Evolutionary conservation across 2,888 invertebrate species (phyloP).

Genomic region (Eurytoma adleriae): DNA sequence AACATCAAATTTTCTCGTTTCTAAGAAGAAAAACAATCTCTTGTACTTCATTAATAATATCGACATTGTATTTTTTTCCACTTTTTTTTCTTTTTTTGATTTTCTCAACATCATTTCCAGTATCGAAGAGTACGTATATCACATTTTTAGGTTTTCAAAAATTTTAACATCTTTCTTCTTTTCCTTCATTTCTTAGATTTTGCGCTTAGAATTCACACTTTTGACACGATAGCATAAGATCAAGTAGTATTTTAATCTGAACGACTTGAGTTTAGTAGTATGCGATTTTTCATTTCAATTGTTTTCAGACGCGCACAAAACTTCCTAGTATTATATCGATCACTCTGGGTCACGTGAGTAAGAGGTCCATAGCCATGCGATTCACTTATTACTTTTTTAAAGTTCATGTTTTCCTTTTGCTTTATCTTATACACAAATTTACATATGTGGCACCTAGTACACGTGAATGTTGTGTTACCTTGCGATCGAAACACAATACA

Average conservation of each 20-base stretch:
- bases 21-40: constrained; percentile 35
- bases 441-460: constrained; percentile 59
- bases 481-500: constrained; percentile 38
- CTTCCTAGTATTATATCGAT: constrained; percentile 32
- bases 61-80: constrained; percentile 35
- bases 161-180: constrained; percentile 34
- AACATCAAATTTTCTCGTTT: constrained; percentile 34
- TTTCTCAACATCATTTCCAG: constrained; percentile 46
- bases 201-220: constrained; percentile 24
- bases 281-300: constrained; percentile 26
- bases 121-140: constrained; percentile 55
- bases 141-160: constrained; percentile 50
- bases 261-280: not conserved
- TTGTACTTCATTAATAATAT: constrained; percentile 54
- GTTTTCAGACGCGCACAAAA: constrained; percentile 29
- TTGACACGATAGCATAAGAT: constrained; percentile 10
- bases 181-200: constrained; percentile 4
- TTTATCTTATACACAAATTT: constrained; percentile 58
- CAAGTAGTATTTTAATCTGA: not conserved
- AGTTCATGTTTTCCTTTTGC: constrained; percentile 40
- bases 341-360: constrained; percentile 40
- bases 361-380: constrained; percentile 46
- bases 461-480: constrained; percentile 37
- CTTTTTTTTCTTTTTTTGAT: constrained; percentile 42
- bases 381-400: constrained; percentile 43